Evolutionary conservation across 2,797 vertebrate species (phyloP).

Genomic region (Hyperoplus immaculatus): DNA sequence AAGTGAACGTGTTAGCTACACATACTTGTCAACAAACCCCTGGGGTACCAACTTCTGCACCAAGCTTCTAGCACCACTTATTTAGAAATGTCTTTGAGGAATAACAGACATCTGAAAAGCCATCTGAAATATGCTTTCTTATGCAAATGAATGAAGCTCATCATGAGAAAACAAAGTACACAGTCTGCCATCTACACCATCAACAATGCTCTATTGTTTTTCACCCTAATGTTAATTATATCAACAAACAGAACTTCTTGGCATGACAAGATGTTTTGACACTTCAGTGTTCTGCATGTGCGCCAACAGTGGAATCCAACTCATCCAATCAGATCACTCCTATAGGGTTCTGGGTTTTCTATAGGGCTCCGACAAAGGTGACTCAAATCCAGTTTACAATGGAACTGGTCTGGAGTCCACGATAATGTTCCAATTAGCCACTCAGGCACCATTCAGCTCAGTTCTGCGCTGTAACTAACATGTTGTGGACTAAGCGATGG

Average conservation of each 20-base stretch:
- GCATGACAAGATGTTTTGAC: slow-evolving; percentile 38
- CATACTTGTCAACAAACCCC: not conserved
- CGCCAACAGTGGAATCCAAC: slow-evolving; percentile 37
- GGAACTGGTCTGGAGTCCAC: slow-evolving; percentile 11
- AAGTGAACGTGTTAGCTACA: not conserved
- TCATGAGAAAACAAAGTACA: not conserved
- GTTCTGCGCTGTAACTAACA: slow-evolving; percentile 6
- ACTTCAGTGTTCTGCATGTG: slow-evolving; percentile 24
- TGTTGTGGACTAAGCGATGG: slow-evolving; percentile 12
- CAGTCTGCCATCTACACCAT: slow-evolving; percentile 23
- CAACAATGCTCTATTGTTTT: not conserved
- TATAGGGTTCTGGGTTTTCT: not conserved
- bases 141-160: not conserved
- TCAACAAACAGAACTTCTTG: slow-evolving; percentile 22
- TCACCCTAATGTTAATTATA: slow-evolving; percentile 31
- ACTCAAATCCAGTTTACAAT: slow-evolving; percentile 33
- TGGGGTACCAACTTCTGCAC: not conserved
- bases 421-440: slow-evolving; percentile 46
- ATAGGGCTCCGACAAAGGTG: not conserved
- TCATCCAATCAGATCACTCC: slow-evolving; percentile 46
- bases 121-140: not conserved
- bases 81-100: not conserved
- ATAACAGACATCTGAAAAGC: not conserved
- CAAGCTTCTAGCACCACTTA: not conserved
- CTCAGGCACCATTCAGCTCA: slow-evolving; percentile 12